Conservation (phyloP, 2,888 invertebrate species). For the Harpalus rufipes region DNA sequence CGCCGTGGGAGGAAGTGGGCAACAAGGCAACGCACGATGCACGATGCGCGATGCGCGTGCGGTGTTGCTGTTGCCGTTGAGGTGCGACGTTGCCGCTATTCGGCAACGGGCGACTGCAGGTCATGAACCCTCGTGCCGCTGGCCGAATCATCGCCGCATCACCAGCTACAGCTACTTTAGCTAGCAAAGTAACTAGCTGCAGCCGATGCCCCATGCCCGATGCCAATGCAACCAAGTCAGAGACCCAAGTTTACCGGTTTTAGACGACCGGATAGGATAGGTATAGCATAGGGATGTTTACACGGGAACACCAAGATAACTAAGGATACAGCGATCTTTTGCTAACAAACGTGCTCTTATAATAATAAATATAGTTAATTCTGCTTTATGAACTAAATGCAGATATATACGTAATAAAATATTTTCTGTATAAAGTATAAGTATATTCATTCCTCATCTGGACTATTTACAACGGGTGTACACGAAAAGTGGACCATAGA, state of each 20-base stretch:
- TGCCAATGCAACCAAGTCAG: conserved; percentile 40
- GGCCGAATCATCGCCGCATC: conserved; percentile 48
- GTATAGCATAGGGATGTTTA: neutral
- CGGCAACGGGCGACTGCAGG: conserved; percentile 51
- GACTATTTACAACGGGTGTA: too few species aligned
- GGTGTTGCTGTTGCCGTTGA: conserved; percentile 31
- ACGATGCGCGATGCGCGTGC: conserved; percentile 21
- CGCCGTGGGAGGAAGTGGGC: conserved; percentile 39
- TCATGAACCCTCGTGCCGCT: conserved; percentile 60
- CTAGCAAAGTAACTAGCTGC: neutral
- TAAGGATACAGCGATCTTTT: neutral
- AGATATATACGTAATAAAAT: too few species aligned
- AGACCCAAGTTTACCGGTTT: conserved; percentile 62
- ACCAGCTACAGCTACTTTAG: neutral
- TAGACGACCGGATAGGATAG: neutral
- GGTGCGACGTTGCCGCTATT: conserved; percentile 61
- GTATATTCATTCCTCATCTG: too few species aligned
- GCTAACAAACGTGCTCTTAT: neutral
- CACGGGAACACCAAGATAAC: neutral
- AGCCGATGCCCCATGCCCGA: conserved; percentile 12
- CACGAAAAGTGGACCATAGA: too few species aligned
- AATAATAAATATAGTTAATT: neutral
- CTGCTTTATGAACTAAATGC: too few species aligned
- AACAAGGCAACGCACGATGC: neutral
- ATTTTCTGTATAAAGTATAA: too few species aligned